Conservation (phyloP, 2,888 invertebrate species). For the Rambutsinella grinnellia region DNA sequence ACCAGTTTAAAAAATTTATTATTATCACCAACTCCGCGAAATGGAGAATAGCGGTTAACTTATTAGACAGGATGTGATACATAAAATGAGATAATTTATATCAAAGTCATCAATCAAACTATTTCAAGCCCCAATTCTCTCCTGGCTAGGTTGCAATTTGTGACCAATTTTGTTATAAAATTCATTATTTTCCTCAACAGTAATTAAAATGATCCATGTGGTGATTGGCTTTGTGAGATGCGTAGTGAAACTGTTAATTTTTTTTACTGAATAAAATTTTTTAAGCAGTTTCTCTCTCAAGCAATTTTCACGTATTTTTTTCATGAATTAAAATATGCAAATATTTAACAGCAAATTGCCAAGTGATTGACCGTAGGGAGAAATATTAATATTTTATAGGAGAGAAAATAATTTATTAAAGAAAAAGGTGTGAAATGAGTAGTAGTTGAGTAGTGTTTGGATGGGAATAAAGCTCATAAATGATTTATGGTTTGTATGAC, state of each 20-base stretch:
- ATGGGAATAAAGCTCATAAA: too few species aligned
- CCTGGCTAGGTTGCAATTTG: slow-evolving; percentile 19
- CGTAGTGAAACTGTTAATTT: not conserved
- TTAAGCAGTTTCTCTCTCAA: too few species aligned
- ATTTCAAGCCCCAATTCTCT: too few species aligned
- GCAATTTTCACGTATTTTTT: too few species aligned
- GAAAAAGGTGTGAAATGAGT: slow-evolving; percentile 34
- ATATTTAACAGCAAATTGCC: not conserved
- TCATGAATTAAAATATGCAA: not conserved
- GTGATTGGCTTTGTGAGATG: not conserved
- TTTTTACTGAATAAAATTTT: slow-evolving; percentile 1
- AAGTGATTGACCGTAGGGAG: slow-evolving; percentile 7
- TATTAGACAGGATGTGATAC: too few species aligned
- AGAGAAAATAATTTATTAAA: not conserved
- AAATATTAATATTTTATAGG: not conserved
- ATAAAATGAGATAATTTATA: too few species aligned
- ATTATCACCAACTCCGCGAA: not conserved
- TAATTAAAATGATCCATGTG: not conserved
- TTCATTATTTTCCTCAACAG: not conserved
- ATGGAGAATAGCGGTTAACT: too few species aligned
- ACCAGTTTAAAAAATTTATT: not conserved
- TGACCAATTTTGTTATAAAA: slow-evolving; percentile 6
- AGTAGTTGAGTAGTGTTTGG: slow-evolving; percentile 29
- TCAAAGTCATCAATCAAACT: not conserved
- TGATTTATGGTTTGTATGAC: slow-evolving; percentile 39